These are phyloP conservation scores for Leiothrix lutea DNA, from an alignment of 2,113 vertebrate genomes.

Conservation along the genomic window DNA sequence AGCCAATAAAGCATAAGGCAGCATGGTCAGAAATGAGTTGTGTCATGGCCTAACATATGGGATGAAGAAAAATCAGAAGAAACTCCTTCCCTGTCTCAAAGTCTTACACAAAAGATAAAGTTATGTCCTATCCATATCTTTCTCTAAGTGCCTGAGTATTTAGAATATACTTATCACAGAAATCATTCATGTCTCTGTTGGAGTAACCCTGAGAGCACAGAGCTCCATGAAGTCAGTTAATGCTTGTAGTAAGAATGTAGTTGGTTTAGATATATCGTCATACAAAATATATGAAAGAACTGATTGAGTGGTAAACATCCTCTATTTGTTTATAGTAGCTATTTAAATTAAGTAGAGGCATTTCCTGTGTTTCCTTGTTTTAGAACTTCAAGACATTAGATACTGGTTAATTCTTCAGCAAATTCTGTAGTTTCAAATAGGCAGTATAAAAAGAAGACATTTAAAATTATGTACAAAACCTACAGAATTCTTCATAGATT, in stretches of 20 bases:
- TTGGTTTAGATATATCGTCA: background rate
- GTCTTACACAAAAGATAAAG: background rate
- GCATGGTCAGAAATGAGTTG: conserved; percentile 6
- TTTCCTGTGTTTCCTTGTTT: background rate
- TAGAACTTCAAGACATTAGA: background rate
- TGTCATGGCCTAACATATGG: conserved; percentile 15
- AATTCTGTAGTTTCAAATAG: background rate
- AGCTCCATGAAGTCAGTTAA: background rate
- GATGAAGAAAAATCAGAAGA: background rate
- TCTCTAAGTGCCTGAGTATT: background rate
- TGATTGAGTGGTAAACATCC: background rate
- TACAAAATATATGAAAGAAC: background rate
- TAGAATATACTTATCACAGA: background rate
- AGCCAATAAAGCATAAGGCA: conserved; percentile 63
- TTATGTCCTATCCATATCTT: background rate
- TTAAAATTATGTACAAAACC: background rate
- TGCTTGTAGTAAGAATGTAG: background rate
- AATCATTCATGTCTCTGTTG: background rate
- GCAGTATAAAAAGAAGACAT: background rate
- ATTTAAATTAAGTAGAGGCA: background rate
- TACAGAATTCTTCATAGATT: background rate
- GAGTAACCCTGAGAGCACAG: background rate
- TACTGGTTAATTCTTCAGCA: background rate
- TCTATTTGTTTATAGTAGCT: background rate
- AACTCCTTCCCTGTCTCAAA: background rate